Percentiles rank a stretch among this genome's conserved stretches.
phyloP scores from a whole-genome alignment of 2,888 invertebrate genomes.

The Drosophila quinaria region DNA sequence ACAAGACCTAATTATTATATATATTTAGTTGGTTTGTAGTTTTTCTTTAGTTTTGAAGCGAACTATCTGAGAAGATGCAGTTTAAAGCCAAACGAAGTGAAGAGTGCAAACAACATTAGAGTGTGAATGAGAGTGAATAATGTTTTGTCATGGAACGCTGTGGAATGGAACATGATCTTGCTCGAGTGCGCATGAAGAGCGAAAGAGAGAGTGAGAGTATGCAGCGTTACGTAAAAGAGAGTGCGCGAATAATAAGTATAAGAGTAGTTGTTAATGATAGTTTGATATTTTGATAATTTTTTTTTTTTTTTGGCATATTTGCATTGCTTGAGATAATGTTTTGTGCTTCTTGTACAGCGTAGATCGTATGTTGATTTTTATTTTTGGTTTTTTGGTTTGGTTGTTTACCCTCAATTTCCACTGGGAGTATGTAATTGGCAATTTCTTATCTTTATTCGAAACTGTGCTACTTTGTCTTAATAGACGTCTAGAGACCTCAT shows the following conservation, averaged over 20 bases:
- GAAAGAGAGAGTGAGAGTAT: conserved; percentile 17
- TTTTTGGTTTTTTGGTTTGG: conserved; percentile 21
- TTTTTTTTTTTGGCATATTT: not conserved
- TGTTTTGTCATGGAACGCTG: conserved; percentile 7
- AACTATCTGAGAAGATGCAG: conserved; percentile 9
- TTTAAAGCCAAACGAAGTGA: conserved; percentile 22
- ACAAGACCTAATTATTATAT: not conserved
- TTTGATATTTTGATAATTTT: conserved; percentile 7
- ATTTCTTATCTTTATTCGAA: conserved; percentile 86
- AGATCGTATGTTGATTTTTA: conserved; percentile 29
- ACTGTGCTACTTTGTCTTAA: conserved; percentile 85
- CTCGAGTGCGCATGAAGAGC: conserved; percentile 13
- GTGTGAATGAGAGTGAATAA: conserved; percentile 6
- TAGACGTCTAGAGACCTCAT: conserved; percentile 87
- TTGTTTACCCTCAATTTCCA: conserved; percentile 88
- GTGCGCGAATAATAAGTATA: conserved; percentile 24
- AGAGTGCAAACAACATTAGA: conserved; percentile 25
- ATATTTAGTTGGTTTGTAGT: not conserved
- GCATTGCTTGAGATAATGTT: conserved; percentile 25
- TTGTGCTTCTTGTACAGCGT: conserved; percentile 43
- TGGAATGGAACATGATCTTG: conserved; percentile 23
- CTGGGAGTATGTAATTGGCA: conserved; percentile 88
- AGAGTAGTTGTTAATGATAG: conserved; percentile 13
- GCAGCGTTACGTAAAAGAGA: conserved; percentile 20
- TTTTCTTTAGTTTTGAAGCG: not conserved